Evolutionary conservation across 2,888 invertebrate genomes (phyloP).

Genomic region (Trichogramma evanescens): DNA sequence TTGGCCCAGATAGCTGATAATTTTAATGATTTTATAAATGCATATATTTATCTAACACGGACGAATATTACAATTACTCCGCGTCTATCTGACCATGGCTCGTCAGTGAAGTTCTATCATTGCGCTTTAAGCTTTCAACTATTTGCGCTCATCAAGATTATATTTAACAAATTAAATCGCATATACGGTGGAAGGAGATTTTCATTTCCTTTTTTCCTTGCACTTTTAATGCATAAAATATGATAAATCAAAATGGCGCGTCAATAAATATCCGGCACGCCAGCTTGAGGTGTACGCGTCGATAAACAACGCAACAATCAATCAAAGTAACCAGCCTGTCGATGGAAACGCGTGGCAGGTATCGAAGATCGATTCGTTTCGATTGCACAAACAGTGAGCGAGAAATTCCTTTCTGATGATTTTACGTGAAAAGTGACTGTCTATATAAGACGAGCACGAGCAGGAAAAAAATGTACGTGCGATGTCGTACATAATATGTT

Average conservation of each 20-base stretch:
- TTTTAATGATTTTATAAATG: conserved; percentile 16
- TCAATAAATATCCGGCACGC: neutral
- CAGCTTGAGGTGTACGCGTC: too few relatives aligned
- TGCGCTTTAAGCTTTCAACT: neutral
- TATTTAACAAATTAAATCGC: too few relatives aligned
- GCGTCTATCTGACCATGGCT: neutral
- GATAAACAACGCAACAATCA: conserved; percentile 2
- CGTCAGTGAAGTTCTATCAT: neutral
- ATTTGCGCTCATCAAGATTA: neutral
- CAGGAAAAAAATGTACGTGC: too few relatives aligned
- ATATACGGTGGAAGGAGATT: neutral
- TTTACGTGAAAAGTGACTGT: neutral
- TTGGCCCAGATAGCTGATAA: conserved; percentile 5
- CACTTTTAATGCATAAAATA: too few relatives aligned
- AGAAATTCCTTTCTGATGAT: neutral
- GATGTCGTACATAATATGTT: too few relatives aligned
- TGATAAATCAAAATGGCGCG: conserved; percentile 1
- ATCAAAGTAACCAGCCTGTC: conserved; percentile 5
- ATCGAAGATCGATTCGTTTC: conserved; percentile 17
- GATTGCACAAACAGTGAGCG: neutral
- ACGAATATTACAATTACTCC: conserved; percentile 6
- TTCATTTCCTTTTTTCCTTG: neutral
- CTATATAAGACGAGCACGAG: neutral
- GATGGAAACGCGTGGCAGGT: conserved; percentile 4
- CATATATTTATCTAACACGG: conserved; percentile 6